phyloP scores from a whole-genome alignment of 1,140 invertebrate genomes.

The Ladona fulva region DNA sequence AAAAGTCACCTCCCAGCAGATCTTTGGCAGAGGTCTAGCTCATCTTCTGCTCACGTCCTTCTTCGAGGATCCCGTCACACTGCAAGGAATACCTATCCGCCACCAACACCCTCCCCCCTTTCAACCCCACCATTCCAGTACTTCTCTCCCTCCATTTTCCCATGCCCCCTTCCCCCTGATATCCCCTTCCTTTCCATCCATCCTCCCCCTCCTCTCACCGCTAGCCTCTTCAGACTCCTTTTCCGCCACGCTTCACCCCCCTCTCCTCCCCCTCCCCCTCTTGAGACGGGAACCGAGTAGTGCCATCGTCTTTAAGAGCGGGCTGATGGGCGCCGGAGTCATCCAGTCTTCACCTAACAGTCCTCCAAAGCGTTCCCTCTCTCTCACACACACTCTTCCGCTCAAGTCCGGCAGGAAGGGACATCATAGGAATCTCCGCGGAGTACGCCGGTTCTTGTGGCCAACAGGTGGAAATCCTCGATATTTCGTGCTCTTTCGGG shows the following conservation, averaged over 20 bases:
- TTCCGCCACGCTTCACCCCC: neutral
- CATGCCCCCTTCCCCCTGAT: neutral
- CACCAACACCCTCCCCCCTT: neutral
- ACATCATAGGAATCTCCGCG: too few relatives aligned
- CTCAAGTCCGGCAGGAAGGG: too few relatives aligned
- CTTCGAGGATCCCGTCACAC: neutral
- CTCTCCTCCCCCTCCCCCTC: neutral
- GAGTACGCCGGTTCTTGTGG: too few relatives aligned
- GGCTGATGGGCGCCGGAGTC: neutral
- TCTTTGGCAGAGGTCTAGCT: neutral
- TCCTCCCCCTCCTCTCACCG: neutral
- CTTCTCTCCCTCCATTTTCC: neutral
- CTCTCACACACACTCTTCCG: neutral
- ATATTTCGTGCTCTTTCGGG: too few relatives aligned
- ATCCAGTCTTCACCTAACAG: constrained; percentile 8
- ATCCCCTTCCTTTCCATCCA: neutral
- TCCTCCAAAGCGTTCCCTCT: neutral
- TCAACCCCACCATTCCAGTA: neutral
- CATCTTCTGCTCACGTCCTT: neutral
- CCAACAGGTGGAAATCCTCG: too few relatives aligned
- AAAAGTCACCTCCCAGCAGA: neutral
- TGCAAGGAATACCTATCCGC: neutral
- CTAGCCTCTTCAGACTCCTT: neutral
- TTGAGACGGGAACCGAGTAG: neutral
- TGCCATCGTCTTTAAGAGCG: constrained; percentile 3